phyloP scores from a whole-genome alignment of 2,113 vertebrate genomes.

The Myrmecobius fasciatus region DNA sequence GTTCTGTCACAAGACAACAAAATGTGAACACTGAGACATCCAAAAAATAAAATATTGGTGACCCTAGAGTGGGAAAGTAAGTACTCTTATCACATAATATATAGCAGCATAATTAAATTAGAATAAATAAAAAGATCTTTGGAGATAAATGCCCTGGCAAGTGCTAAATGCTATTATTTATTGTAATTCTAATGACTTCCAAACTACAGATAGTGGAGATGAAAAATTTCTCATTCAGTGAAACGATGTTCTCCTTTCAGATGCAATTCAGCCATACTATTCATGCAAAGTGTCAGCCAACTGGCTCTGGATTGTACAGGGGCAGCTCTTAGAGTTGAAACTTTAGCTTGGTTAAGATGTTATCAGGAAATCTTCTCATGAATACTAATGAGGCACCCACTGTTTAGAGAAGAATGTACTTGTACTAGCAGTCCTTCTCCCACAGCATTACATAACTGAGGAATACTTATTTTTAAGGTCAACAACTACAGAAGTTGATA shows the following conservation, averaged over 20 bases:
- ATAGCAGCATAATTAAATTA: slow-evolving; percentile 24
- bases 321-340: slow-evolving; percentile 55
- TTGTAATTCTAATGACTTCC: slow-evolving; percentile 61
- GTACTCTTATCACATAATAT: background rate
- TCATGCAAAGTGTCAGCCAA: slow-evolving; percentile 53
- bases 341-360: slow-evolving; percentile 60
- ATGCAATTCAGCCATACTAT: slow-evolving; percentile 55
- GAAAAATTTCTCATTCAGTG: slow-evolving; percentile 61
- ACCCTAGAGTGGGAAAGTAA: slow-evolving; percentile 29
- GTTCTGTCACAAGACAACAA: background rate
- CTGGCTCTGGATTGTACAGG: slow-evolving; percentile 50
- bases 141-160: slow-evolving; percentile 60
- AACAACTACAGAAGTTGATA: background rate
- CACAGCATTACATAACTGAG: slow-evolving; percentile 7
- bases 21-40: background rate
- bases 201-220: slow-evolving; percentile 52
- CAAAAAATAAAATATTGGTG: background rate
- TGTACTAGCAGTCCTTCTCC: background rate
- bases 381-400: slow-evolving; percentile 41
- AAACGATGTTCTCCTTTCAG: slow-evolving; percentile 49
- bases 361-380: slow-evolving; percentile 51
- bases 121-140: slow-evolving; percentile 45
- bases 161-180: slow-evolving; percentile 62
- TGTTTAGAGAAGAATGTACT: slow-evolving; percentile 32
- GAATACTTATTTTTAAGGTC: slow-evolving; percentile 41